Evolutionary conservation across 2,888 invertebrate genomes (phyloP).

Genomic region (Acheta domesticus): DNA sequence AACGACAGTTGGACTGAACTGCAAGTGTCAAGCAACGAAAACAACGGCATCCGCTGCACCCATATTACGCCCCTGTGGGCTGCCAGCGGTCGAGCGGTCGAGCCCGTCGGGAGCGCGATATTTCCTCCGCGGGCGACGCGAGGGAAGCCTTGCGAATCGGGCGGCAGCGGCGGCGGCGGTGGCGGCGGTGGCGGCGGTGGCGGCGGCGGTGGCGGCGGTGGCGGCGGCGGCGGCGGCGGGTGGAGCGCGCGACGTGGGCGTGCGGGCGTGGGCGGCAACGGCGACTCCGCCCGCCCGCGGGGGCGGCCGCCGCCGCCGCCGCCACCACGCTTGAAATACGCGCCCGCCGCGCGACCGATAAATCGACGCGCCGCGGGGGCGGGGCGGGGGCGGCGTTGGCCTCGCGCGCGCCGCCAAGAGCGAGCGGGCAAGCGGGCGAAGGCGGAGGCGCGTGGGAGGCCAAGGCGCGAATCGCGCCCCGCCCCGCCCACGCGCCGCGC

Average conservation of each 20-base stretch:
- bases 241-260: not conserved
- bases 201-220: not conserved
- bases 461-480: not conserved
- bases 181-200: not conserved
- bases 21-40: too few species aligned
- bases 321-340: not conserved
- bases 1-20: too few species aligned
- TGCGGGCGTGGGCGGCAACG: not conserved
- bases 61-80: too few species aligned
- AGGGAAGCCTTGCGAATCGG: not conserved
- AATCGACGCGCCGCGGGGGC: not conserved
- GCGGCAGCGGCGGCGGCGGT: not conserved
- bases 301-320: not conserved
- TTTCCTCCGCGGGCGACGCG: too few species aligned
- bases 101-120: too few species aligned
- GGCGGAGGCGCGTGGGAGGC: not conserved
- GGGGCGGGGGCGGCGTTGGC: not conserved
- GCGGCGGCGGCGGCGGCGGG: not conserved
- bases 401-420: not conserved
- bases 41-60: too few species aligned
- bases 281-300: not conserved
- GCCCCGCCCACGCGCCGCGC: too few species aligned
- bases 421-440: not conserved
- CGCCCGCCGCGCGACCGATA: not conserved
- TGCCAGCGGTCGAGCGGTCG: too few species aligned